phyloP scores from a whole-genome alignment of 2,797 vertebrate species.

The Hemibagrus guttatus region DNA sequence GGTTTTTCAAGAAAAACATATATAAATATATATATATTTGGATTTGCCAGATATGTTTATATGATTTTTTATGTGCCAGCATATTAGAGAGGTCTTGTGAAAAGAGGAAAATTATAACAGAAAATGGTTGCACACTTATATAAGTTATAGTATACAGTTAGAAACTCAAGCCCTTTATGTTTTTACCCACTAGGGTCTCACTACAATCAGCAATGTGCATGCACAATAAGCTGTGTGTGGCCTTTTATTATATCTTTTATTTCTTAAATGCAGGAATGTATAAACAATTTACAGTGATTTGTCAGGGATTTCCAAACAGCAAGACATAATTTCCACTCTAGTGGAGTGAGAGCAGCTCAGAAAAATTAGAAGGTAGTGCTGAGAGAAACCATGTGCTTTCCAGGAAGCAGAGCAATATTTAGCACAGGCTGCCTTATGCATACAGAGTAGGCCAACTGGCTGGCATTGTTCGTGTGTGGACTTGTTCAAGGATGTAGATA shows the following conservation, averaged over 20 bases:
- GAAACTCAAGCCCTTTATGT: too few relatives aligned
- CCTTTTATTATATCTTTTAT: background rate
- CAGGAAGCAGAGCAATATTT: background rate
- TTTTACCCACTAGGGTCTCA: background rate
- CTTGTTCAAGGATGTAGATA: background rate
- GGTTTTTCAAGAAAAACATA: too few relatives aligned
- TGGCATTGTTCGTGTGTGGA: background rate
- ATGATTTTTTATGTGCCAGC: too few relatives aligned
- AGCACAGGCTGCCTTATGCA: background rate
- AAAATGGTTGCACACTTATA: too few relatives aligned
- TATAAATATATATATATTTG: background rate
- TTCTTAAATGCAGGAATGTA: background rate
- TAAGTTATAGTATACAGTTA: too few relatives aligned
- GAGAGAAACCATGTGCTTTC: constrained; percentile 19
- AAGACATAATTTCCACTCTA: background rate
- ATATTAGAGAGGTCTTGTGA: too few relatives aligned
- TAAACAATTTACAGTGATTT: background rate
- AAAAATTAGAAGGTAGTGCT: too few relatives aligned
- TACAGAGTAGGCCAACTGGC: background rate
- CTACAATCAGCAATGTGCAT: background rate
- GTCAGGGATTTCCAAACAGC: background rate
- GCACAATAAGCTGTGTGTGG: too few relatives aligned
- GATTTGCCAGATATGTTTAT: background rate
- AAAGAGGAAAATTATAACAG: too few relatives aligned
- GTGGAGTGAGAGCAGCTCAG: background rate